A percentile compares a stretch with the other conserved stretches of the same genome.
Evolutionary conservation across 2,113 vertebrate genomes (phyloP).

Genomic region (Epinephelus cyanopodus): DNA sequence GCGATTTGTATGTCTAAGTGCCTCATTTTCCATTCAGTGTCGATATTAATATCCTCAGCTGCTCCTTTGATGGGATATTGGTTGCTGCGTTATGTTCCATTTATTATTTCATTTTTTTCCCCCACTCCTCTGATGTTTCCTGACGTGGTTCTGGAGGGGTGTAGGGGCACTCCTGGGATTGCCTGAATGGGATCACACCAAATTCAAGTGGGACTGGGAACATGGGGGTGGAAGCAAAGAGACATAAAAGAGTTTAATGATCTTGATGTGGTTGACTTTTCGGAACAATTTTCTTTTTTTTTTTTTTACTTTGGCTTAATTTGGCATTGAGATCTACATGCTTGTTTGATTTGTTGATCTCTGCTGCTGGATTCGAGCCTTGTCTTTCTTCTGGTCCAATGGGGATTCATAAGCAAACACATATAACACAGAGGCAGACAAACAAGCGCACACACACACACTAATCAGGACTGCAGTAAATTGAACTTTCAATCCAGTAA

Average conservation of each 20-base stretch:
- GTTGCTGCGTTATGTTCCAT: slow-evolving; percentile 73
- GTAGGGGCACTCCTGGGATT: slow-evolving; percentile 49
- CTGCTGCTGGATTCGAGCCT: slow-evolving; percentile 4
- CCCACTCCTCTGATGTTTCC: slow-evolving; percentile 66
- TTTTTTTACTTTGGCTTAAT: neutral
- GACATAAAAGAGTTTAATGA: slow-evolving; percentile 45
- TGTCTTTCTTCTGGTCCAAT: neutral
- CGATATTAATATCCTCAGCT: slow-evolving; percentile 82
- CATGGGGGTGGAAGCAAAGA: slow-evolving; percentile 27
- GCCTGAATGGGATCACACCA: slow-evolving; percentile 46
- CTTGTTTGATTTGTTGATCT: slow-evolving; percentile 51
- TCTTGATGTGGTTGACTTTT: slow-evolving; percentile 40
- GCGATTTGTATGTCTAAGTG: slow-evolving; percentile 83
- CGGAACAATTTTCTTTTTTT: neutral
- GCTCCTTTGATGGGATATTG: slow-evolving; percentile 81
- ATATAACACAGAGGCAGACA: neutral
- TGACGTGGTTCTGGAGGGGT: slow-evolving; percentile 55
- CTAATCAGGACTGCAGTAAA: neutral
- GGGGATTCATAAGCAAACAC: slow-evolving; percentile 11
- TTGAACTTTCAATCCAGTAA: neutral
- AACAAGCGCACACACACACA: neutral
- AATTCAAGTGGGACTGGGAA: slow-evolving; percentile 48
- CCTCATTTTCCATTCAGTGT: slow-evolving; percentile 82
- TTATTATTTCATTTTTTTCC: slow-evolving; percentile 64
- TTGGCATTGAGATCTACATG: neutral